Percentiles rank a stretch among this genome's conserved stretches.
Conservation (phyloP, 2,888 invertebrate genomes). For the Pollenia angustigena region DNA sequence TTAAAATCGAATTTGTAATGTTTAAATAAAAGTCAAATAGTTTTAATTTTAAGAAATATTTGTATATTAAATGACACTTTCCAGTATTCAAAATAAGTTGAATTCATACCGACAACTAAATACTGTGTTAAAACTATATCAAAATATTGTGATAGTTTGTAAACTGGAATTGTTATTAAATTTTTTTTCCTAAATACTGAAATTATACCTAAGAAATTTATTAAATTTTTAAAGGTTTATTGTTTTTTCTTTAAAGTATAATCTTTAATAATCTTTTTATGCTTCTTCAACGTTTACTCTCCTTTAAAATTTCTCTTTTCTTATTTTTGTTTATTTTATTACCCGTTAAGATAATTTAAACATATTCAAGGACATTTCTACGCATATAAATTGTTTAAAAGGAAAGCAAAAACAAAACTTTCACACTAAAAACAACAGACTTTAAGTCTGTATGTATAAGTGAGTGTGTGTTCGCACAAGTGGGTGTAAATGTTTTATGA, state of each 20-base stretch:
- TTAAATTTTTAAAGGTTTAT: not conserved
- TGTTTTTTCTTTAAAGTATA: not conserved
- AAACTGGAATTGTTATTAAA: too few species aligned
- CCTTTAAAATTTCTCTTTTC: not conserved
- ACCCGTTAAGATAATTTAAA: constrained; percentile 1
- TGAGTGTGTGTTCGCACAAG: constrained; percentile 1
- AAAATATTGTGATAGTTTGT: too few species aligned
- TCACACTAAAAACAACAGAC: not conserved
- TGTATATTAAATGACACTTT: too few species aligned
- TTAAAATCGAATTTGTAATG: too few species aligned
- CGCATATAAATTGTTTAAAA: constrained; percentile 45
- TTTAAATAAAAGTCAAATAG: too few species aligned
- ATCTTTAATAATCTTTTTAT: constrained; percentile 1
- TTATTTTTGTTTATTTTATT: constrained; percentile 1
- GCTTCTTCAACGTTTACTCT: not conserved
- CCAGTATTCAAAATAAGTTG: too few species aligned
- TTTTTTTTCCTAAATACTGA: too few species aligned
- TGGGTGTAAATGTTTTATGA: constrained; percentile 2
- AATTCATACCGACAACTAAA: too few species aligned
- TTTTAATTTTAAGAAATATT: too few species aligned
- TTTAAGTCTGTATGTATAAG: not conserved
- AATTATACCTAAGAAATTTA: not conserved
- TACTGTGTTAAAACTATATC: too few species aligned
- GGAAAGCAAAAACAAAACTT: not conserved
- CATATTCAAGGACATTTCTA: constrained; percentile 66